These are phyloP conservation scores for Drosophila repletoides DNA, from an alignment of 1,140 invertebrate species.

Conservation along the genomic window DNA sequence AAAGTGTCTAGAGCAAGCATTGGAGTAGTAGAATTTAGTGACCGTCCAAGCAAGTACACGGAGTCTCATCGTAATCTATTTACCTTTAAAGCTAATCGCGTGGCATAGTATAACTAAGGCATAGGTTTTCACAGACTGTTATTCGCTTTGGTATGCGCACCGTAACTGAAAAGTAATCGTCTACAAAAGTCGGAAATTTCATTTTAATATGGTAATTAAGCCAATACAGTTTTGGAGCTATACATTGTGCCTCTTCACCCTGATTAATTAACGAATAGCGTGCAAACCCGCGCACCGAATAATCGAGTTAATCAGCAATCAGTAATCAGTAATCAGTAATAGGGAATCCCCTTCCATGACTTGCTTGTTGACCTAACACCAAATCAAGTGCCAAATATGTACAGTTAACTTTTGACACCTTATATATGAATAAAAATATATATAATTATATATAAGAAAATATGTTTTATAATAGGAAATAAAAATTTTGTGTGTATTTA, in stretches of 20 bases:
- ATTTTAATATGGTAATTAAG: slow-evolving; percentile 39
- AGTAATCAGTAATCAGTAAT: neutral
- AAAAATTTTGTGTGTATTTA: slow-evolving; percentile 62
- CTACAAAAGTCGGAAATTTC: slow-evolving; percentile 59
- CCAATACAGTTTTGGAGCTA: slow-evolving; percentile 2
- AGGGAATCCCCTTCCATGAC: slow-evolving; percentile 43
- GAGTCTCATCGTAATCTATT: slow-evolving; percentile 19
- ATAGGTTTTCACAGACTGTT: slow-evolving; percentile 75
- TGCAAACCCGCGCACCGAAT: slow-evolving; percentile 46
- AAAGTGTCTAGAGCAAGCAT: slow-evolving; percentile 58
- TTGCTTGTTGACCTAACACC: slow-evolving; percentile 65
- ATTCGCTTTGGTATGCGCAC: slow-evolving; percentile 80
- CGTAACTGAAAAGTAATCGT: slow-evolving; percentile 76
- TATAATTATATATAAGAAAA: slow-evolving; percentile 38
- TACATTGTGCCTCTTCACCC: slow-evolving; percentile 12
- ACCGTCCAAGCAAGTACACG: slow-evolving; percentile 69
- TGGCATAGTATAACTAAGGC: slow-evolving; percentile 65
- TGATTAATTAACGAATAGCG: slow-evolving; percentile 46
- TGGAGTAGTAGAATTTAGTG: slow-evolving; percentile 30
- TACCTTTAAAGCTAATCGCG: slow-evolving; percentile 56
- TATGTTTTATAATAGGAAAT: slow-evolving; percentile 30
- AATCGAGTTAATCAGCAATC: neutral
- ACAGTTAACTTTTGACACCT: slow-evolving; percentile 28
- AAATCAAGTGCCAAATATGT: slow-evolving; percentile 29
- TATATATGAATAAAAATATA: neutral